Conservation (phyloP, 1,140 invertebrate species). For the Sycophila sp. region DNA sequence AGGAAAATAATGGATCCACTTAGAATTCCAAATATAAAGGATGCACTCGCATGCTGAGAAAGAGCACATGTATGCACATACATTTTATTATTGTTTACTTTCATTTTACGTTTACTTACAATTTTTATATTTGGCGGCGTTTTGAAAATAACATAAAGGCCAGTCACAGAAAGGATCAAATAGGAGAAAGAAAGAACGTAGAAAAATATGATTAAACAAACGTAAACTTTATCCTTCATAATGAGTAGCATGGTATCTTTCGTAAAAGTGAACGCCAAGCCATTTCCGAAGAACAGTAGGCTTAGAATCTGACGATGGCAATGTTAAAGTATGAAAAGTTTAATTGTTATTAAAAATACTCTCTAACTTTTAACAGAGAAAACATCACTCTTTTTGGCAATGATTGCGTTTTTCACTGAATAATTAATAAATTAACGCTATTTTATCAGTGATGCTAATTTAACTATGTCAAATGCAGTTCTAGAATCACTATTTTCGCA, state of each 20-base stretch:
- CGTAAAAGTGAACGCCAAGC: conserved; percentile 4
- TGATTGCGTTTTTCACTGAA: no score
- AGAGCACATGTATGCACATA: no score
- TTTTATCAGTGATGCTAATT: no score
- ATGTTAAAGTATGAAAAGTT: no score
- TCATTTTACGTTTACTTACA: background rate
- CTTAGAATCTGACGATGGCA: conserved; percentile 30
- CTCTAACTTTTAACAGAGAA: no score
- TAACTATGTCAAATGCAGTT: no score
- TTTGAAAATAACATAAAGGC: conserved; percentile 9
- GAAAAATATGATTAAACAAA: background rate
- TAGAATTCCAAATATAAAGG: background rate
- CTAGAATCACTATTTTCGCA: no score
- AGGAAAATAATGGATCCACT: background rate
- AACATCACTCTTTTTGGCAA: no score
- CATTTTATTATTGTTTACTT: no score
- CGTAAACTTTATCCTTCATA: background rate
- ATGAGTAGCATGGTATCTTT: background rate
- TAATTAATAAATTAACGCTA: no score
- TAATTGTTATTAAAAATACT: no score
- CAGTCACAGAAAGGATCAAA: background rate
- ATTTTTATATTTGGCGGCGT: conserved; percentile 5
- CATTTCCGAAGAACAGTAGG: conserved; percentile 11
- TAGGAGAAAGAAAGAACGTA: conserved; percentile 1
- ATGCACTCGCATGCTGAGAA: background rate